Evolutionary conservation across 2,888 invertebrate genomes (phyloP), one percentile per base, ranked within the genome.

Genomic region (Tortrix viridana): DNA sequence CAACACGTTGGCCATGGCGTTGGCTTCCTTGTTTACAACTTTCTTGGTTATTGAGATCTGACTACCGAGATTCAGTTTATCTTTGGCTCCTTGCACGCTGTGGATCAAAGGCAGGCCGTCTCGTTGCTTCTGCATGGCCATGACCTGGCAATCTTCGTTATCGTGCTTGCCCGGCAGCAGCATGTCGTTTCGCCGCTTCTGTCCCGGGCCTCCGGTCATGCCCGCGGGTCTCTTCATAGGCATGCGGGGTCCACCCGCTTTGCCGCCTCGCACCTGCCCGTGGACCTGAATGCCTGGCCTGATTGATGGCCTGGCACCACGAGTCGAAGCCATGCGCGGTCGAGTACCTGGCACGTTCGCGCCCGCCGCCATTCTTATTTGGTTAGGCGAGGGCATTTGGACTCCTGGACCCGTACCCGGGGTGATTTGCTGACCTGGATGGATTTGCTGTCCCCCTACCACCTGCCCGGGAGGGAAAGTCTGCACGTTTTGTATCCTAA

Each of bases 61-160:
- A 74, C 95, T 95, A n/a, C 95, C 95, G 47, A 96, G 85, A 81
- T 95, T 95, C 76, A 96, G 93, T 77, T 94, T 89, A 53, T 88
- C 88, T 71, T 86, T 89, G 7, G 89, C 88, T 66, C 96, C 95
- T 85, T 96, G 95, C 37, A 96, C 95, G 75, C 95, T 96, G 66
- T 95, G 94, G 65, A 96, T 96, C 76, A 96, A 93, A 0, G 96
- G 96, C 63, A 96, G 78, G 0, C 95, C 95, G 0, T 95, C 95
- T 48, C 95, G 94, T 71, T 95, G 94, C 67, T 95, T 95, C 77
- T 95, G 95, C 86, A 95, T 94, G 2, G 95, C 94, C 81, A 96
- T 95, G 14, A 96, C 95, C 74, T 95, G 95, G 75, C 96, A 96
- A 74, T 96, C 96, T 44, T 95, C 95, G 71, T 95, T 95, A 70